Percentiles rank a stretch among this genome's conserved stretches.
phyloP scores from a whole-genome alignment of 2,888 invertebrate genomes.

The Pantelozetes paolii region DNA sequence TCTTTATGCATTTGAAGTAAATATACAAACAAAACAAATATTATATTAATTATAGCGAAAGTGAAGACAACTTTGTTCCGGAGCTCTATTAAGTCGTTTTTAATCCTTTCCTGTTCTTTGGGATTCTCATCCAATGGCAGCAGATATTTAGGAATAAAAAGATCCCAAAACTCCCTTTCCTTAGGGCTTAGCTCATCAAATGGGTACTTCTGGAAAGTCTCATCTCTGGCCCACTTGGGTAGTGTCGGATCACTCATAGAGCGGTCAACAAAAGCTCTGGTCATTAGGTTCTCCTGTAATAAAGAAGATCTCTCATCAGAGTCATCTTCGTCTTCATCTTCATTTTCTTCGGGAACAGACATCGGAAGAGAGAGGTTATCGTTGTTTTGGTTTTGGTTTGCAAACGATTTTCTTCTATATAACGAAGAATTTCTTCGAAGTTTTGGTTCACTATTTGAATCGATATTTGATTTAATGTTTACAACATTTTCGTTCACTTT shows the following conservation, averaged over 20 bases:
- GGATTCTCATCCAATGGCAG: slow-evolving; percentile 55
- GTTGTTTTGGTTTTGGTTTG: neutral
- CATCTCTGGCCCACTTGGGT: slow-evolving; percentile 30
- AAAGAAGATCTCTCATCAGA: neutral
- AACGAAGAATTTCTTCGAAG: neutral
- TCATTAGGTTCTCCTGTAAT: neutral
- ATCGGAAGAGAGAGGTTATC: neutral
- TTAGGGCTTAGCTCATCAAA: slow-evolving; percentile 41
- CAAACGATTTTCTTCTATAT: neutral
- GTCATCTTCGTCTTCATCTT: slow-evolving; percentile 3
- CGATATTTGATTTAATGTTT: slow-evolving; percentile 1
- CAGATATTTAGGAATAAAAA: slow-evolving; percentile 57
- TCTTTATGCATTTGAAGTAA: slow-evolving; percentile 90
- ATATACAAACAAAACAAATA: slow-evolving; percentile 97
- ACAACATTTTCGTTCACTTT: neutral
- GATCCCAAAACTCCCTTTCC: slow-evolving; percentile 57
- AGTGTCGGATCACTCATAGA: neutral
- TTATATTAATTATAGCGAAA: slow-evolving; percentile 96
- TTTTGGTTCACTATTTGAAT: neutral
- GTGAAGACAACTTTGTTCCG: slow-evolving; percentile 90
- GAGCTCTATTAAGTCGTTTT: slow-evolving; percentile 83
- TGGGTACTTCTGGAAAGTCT: slow-evolving; percentile 5
- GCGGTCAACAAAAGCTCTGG: neutral
- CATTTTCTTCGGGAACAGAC: neutral
- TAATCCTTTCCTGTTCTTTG: slow-evolving; percentile 56